phyloP scores from a whole-genome alignment of 2,888 invertebrate species.

The Apotomis betuletana region DNA sequence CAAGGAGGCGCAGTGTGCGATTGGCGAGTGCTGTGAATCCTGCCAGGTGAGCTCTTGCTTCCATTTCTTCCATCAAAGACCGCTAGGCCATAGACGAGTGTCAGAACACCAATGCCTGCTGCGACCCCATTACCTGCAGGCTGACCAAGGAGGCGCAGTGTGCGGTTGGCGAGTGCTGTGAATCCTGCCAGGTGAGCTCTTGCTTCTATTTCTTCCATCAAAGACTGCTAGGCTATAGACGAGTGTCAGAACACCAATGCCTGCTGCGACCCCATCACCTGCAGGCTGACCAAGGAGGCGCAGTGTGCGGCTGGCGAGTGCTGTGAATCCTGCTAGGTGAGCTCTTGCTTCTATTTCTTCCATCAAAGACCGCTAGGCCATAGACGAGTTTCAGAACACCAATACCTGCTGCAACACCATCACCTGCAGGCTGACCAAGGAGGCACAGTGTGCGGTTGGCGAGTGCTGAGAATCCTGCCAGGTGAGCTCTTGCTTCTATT shows the following conservation, averaged over 20 bases:
- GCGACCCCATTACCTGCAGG: slow-evolving; percentile 98
- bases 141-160: slow-evolving; percentile 97
- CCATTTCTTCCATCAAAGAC: slow-evolving; percentile 75
- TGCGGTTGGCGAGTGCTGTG: slow-evolving; percentile 96
- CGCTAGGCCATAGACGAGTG: slow-evolving; percentile 97
- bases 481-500: too few species aligned
- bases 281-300: slow-evolving; percentile 96
- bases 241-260: slow-evolving; percentile 95
- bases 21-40: slow-evolving; percentile 95
- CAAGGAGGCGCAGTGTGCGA: slow-evolving; percentile 96
- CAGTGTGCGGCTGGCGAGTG: slow-evolving; percentile 97
- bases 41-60: neutral
- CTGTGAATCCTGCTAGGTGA: slow-evolving; percentile 85
- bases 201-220: too few species aligned
- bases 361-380: slow-evolving; percentile 92
- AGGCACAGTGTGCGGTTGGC: slow-evolving; percentile 96
- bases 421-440: slow-evolving; percentile 96
- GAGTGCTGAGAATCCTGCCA: slow-evolving; percentile 91
- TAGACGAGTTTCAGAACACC: slow-evolving; percentile 91
- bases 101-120: slow-evolving; percentile 94
- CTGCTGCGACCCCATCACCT: slow-evolving; percentile 99
- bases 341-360: too few species aligned
- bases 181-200: slow-evolving; percentile 90
- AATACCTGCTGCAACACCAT: slow-evolving; percentile 99
- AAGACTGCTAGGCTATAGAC: slow-evolving; percentile 95